Evolutionary conservation across 2,797 vertebrate species (phyloP).

Genomic region (Halcyon chelicuti): DNA sequence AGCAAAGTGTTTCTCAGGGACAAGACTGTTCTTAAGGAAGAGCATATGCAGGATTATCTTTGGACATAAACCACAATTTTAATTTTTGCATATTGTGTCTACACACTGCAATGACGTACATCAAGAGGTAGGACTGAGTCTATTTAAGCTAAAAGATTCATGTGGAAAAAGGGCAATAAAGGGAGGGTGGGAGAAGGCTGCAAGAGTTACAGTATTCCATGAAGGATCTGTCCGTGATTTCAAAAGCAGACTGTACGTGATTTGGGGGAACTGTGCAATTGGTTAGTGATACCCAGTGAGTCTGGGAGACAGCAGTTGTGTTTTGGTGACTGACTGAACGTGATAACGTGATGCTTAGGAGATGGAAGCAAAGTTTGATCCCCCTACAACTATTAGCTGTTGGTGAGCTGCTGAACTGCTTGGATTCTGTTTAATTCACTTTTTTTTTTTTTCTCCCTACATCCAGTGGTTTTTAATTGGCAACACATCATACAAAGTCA

Average conservation of each 20-base stretch:
- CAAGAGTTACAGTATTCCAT: background rate
- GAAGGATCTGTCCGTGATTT: background rate
- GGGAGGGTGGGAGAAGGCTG: background rate
- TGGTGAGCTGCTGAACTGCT: background rate
- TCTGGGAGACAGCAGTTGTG: background rate
- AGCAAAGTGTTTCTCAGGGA: background rate
- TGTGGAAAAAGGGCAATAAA: background rate
- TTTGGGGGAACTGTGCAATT: background rate
- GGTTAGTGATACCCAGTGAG: rapidly evolving
- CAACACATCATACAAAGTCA: conserved; percentile 80
- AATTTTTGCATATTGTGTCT: background rate
- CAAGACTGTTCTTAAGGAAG: background rate
- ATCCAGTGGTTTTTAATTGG: conserved; percentile 83
- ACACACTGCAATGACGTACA: background rate
- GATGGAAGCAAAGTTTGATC: background rate
- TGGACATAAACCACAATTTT: background rate
- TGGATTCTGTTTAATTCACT: background rate
- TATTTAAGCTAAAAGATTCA: background rate
- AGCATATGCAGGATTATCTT: background rate
- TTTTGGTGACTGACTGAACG: background rate
- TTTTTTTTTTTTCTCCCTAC: background rate
- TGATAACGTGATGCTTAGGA: background rate
- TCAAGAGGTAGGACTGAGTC: background rate
- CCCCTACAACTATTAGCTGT: background rate
- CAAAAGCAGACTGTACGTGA: background rate